phyloP scores from a whole-genome alignment of 30 jellyfish, hydroid and myxozoan genomes.

The Nemopilema nomurai region DNA sequence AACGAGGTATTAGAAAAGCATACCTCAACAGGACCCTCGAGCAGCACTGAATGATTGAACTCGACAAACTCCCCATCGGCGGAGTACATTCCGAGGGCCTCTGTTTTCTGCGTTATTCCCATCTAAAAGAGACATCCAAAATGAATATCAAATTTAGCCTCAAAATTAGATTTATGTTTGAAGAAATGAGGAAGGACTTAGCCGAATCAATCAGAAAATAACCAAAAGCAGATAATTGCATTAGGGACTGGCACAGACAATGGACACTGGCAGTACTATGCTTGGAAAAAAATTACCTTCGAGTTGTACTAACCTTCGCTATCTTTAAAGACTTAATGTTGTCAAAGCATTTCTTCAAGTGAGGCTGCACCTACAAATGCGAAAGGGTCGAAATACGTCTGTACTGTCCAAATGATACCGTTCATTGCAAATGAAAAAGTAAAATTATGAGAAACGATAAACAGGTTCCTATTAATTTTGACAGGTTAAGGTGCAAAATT shows the following conservation, averaged over 20 bases:
- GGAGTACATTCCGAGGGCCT: conserved; percentile 97
- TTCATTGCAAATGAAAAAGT: not conserved
- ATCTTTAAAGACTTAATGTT: conserved; percentile 84
- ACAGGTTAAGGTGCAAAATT: too few relatives aligned
- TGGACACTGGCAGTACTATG: too few relatives aligned
- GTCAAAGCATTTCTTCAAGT: conserved; percentile 96
- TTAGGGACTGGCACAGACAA: too few relatives aligned
- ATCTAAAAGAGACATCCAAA: conserved; percentile 27
- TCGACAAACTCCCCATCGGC: conserved; percentile 98
- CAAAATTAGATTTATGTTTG: too few relatives aligned
- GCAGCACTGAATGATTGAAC: conserved; percentile 85
- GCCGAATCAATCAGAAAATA: too few relatives aligned
- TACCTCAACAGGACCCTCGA: conserved; percentile 99
- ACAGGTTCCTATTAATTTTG: too few relatives aligned
- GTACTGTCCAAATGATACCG: not conserved
- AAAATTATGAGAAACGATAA: too few relatives aligned
- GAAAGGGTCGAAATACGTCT: not conserved
- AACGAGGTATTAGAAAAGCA: not conserved
- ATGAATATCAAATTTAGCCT: not conserved
- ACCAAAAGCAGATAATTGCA: too few relatives aligned
- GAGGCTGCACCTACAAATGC: conserved; percentile 89
- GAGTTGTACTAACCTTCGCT: too few relatives aligned
- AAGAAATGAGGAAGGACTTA: too few relatives aligned
- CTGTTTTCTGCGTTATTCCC: conserved; percentile 86
- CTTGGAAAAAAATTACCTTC: too few relatives aligned